A percentile compares a stretch with the other conserved stretches of the same genome.
These are phyloP conservation scores for Drosophila willistoni DNA, from an alignment of 1,140 invertebrate genomes.

Conservation along the genomic window DNA sequence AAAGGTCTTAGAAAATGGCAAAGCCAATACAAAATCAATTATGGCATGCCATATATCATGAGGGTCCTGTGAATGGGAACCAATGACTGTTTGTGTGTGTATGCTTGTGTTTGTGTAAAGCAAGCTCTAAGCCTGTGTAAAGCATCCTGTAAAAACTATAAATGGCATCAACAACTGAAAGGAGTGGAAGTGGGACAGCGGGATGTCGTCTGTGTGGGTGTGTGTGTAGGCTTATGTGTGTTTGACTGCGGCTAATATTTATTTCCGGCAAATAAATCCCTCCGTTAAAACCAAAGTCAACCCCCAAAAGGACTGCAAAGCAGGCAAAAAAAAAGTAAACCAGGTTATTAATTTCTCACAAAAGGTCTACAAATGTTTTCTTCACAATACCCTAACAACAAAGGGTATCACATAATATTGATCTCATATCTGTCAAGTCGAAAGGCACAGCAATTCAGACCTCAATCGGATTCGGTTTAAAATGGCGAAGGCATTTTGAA, in stretches of 20 bases:
- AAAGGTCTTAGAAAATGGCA: constrained; percentile 21
- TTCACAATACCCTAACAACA: constrained; percentile 15
- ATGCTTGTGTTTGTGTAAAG: constrained; percentile 68
- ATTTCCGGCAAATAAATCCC: constrained; percentile 83
- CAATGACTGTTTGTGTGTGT: constrained; percentile 28
- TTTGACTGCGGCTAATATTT: constrained; percentile 82
- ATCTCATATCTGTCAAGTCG: neutral
- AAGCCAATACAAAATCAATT: constrained; percentile 82
- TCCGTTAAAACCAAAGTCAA: constrained; percentile 38
- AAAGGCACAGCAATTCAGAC: neutral
- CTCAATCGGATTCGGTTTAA: too few relatives aligned
- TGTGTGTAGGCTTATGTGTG: constrained; percentile 76
- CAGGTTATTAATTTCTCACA: constrained; percentile 81
- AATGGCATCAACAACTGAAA: constrained; percentile 55
- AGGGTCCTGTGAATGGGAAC: constrained; percentile 48
- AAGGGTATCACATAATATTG: constrained; percentile 18
- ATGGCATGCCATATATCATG: constrained; percentile 66
- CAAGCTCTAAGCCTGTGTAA: constrained; percentile 78
- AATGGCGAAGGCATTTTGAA: too few relatives aligned
- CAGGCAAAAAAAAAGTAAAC: constrained; percentile 54
- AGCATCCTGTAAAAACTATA: constrained; percentile 64
- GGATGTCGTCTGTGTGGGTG: constrained; percentile 20
- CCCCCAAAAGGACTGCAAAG: constrained; percentile 19
- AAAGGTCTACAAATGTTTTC: constrained; percentile 36
- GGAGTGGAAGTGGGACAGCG: constrained; percentile 8